Conservation (phyloP, 2,113 vertebrate genomes). For the zebrafish (Danio rerio) region DNA sequence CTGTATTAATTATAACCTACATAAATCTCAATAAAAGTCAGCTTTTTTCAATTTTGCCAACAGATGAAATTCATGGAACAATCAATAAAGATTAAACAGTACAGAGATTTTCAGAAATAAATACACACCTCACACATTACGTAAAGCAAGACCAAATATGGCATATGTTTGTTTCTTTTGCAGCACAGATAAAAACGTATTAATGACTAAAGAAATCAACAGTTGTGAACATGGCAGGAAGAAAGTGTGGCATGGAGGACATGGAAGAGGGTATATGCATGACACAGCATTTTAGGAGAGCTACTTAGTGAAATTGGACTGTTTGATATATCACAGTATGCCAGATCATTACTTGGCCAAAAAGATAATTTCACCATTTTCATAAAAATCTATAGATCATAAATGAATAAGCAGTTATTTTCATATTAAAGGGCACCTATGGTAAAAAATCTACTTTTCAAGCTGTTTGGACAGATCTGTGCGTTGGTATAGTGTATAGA, state of each 20-base stretch:
- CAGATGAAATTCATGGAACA: neutral
- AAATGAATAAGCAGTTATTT: neutral
- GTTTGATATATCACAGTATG: neutral
- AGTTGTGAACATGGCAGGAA: neutral
- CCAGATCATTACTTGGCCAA: neutral
- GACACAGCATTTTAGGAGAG: conserved; percentile 25
- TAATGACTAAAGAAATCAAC: neutral
- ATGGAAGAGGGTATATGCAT: neutral
- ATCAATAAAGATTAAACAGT: neutral
- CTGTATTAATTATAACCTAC: neutral
- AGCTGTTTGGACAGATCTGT: no score
- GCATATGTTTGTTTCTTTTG: neutral
- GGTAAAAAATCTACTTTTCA: no score
- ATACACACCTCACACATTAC: neutral
- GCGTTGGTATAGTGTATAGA: no score
- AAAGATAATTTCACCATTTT: neutral
- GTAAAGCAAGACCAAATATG: neutral
- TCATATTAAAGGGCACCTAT: neutral
- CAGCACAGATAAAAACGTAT: neutral
- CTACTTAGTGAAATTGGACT: conserved; percentile 12
- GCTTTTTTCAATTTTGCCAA: neutral
- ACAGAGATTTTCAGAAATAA: neutral
- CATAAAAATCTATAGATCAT: neutral
- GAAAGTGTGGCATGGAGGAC: neutral
- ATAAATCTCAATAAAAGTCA: neutral